Conservation (phyloP, 1,140 invertebrate genomes). For the Drosophila obscura region DNA sequence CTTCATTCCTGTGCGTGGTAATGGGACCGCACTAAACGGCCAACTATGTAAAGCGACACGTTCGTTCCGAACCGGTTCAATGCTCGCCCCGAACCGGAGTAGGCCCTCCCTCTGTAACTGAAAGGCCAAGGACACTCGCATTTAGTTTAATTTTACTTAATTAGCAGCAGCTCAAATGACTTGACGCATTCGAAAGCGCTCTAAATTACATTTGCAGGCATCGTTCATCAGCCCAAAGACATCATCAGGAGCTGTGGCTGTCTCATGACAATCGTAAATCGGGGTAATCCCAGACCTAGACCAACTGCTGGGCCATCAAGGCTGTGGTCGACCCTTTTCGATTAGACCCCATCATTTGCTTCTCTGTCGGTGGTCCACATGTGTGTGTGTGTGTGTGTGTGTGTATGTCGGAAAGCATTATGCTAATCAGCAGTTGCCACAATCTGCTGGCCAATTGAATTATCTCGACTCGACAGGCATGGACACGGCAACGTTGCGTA, state of each 20-base stretch:
- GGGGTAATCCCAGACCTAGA: conserved; percentile 34
- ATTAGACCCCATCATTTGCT: conserved; percentile 40
- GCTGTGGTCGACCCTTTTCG: conserved; percentile 73
- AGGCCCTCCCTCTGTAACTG: neutral
- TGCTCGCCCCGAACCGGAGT: conserved; percentile 14
- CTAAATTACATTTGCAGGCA: conserved; percentile 40
- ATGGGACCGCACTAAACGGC: neutral
- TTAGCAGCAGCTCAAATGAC: conserved; percentile 52
- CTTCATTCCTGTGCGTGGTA: conserved; percentile 15
- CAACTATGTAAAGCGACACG: conserved; percentile 22
- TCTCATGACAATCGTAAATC: conserved; percentile 66
- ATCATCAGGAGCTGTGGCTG: conserved; percentile 32
- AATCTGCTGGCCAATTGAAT: conserved; percentile 63
- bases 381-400: conserved; percentile 13
- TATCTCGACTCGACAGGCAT: conserved; percentile 13
- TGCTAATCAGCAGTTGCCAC: conserved; percentile 61
- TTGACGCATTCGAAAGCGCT: conserved; percentile 36
- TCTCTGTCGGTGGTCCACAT: conserved; percentile 36
- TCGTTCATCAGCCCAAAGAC: conserved; percentile 19
- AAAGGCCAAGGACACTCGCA: conserved; percentile 49
- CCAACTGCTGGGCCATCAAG: conserved; percentile 46
- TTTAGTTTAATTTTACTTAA: conserved; percentile 65
- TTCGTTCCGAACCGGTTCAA: conserved; percentile 46
- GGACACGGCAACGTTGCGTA: conserved; percentile 40
- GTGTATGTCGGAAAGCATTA: conserved; percentile 49